Conservation (phyloP, 2,113 vertebrate species). For the Columba janthina region DNA sequence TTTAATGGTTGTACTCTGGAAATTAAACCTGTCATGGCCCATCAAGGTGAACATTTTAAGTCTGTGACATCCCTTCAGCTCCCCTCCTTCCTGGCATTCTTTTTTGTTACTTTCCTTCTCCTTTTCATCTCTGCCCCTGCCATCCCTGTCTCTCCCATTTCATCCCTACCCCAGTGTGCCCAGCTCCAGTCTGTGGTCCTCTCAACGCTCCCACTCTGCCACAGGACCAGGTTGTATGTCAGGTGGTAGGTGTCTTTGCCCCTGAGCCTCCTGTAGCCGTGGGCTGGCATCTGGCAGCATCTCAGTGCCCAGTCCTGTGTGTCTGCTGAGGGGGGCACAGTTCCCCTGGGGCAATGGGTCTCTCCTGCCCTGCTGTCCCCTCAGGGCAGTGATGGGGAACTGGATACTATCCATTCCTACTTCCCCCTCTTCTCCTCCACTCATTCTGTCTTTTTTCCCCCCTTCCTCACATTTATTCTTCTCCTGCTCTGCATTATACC, state of each 20-base stretch:
- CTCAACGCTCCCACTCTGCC: accelerated
- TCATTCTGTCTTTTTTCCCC: background rate
- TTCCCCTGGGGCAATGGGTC: background rate
- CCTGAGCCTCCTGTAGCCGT: background rate
- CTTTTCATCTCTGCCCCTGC: background rate
- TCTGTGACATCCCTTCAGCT: slow-evolving; percentile 1
- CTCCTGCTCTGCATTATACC: background rate
- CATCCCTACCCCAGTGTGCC: accelerated
- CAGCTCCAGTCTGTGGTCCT: background rate
- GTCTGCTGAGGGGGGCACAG: background rate
- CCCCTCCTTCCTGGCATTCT: background rate
- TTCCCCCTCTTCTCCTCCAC: background rate
- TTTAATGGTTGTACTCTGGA: slow-evolving; percentile 76
- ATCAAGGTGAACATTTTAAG: slow-evolving; percentile 63
- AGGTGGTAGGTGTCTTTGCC: background rate
- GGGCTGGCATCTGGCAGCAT: background rate
- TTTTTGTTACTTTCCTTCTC: background rate
- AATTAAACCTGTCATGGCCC: slow-evolving; percentile 74
- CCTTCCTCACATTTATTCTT: background rate
- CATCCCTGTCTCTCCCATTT: background rate
- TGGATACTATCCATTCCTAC: background rate
- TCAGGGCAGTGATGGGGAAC: background rate
- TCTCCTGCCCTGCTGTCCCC: background rate
- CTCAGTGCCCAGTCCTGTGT: background rate
- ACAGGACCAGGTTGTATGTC: background rate